phyloP scores from a whole-genome alignment of 2,888 invertebrate genomes.

The Gastracanthus pulcherrimus region DNA sequence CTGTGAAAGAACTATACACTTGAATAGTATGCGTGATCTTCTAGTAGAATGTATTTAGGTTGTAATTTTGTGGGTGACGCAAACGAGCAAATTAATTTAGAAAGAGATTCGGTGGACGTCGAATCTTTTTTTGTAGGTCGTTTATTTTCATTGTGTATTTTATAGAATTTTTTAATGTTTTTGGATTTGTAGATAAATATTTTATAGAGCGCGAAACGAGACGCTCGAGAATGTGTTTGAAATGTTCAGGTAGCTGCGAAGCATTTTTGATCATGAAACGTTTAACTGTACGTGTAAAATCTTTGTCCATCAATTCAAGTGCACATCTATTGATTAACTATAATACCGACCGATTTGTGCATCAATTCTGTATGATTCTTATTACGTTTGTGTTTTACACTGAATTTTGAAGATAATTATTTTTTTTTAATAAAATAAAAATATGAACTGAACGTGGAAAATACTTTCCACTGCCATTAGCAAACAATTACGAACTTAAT shows the following conservation, averaged over 20 bases:
- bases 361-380: conserved; percentile 22
- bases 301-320: conserved; percentile 33
- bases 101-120: conserved; percentile 8
- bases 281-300: conserved; percentile 23
- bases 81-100: neutral
- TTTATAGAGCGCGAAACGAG: conserved; percentile 13
- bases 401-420: neutral
- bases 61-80: conserved; percentile 8
- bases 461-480: conserved; percentile 37
- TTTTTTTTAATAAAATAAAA: conserved; percentile 29
- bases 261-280: conserved; percentile 52
- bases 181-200: conserved; percentile 51
- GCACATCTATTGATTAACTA: conserved; percentile 29
- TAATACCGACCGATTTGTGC: conserved; percentile 2
- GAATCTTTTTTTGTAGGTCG: conserved; percentile 31
- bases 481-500: conserved; percentile 10
- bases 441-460: conserved; percentile 36
- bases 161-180: conserved; percentile 50
- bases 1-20: neutral
- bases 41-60: too few species aligned
- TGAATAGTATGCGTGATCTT: too few species aligned
- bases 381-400: conserved; percentile 34
- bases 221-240: conserved; percentile 4
- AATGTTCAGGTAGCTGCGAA: conserved; percentile 38
- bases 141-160: conserved; percentile 33